These are phyloP conservation scores for Erythrolamprus reginae DNA, from an alignment of 2,113 vertebrate species.

Conservation along the genomic window DNA sequence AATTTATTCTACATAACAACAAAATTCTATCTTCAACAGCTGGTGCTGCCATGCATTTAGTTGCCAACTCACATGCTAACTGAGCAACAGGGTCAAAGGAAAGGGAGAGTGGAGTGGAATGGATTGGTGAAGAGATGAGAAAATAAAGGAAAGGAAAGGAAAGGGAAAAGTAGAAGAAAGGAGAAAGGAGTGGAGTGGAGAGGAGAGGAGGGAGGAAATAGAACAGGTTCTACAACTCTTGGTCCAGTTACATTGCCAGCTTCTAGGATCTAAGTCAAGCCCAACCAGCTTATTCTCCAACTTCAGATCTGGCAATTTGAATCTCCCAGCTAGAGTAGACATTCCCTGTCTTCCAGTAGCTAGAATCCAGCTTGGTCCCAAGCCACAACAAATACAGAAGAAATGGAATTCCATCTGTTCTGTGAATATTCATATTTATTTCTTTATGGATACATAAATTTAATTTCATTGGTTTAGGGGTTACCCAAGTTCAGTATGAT, in stretches of 20 bases:
- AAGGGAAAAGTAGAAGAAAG: no score
- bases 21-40: background rate
- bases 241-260: background rate
- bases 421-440: background rate
- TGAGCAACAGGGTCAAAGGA: background rate
- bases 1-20: background rate
- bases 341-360: background rate
- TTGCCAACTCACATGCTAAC: background rate
- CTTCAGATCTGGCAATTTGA: background rate
- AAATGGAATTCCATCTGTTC: background rate
- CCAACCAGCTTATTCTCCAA: background rate
- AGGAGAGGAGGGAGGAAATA: background rate
- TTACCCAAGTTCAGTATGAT: background rate
- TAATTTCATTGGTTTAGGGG: background rate
- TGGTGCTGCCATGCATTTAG: background rate
- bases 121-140: accelerated
- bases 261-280: background rate
- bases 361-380: background rate
- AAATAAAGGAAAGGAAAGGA: background rate
- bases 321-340: background rate
- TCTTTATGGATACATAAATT: background rate
- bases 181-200: background rate
- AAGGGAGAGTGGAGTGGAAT: accelerated
- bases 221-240: background rate
- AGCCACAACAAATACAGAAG: background rate